Evolutionary conservation across 2,113 vertebrate genomes (phyloP).

Genomic region (Urocolius indicus): DNA sequence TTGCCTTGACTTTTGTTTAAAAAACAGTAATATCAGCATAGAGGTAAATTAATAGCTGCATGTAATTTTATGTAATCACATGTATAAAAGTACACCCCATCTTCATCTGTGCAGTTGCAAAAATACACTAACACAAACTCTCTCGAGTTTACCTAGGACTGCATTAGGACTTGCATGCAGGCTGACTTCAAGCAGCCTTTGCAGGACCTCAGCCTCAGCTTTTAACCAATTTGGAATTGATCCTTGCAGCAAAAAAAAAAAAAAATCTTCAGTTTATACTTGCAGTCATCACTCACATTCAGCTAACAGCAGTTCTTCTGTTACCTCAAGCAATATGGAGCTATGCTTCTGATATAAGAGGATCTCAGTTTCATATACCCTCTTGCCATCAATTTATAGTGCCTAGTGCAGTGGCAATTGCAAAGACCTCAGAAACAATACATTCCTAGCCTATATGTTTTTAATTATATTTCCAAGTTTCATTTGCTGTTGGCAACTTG

Average conservation of each 20-base stretch:
- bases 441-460: slow-evolving; percentile 22
- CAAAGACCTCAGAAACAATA: slow-evolving; percentile 47
- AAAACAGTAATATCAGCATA: background rate
- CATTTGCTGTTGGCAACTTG: slow-evolving; percentile 62
- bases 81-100: background rate
- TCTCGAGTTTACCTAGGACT: background rate
- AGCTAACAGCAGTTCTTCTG: slow-evolving; percentile 48
- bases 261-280: background rate
- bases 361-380: slow-evolving; percentile 61
- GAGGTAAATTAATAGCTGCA: background rate
- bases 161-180: background rate
- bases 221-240: slow-evolving; percentile 37
- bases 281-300: slow-evolving; percentile 55
- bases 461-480: slow-evolving; percentile 64
- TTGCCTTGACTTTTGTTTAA: slow-evolving; percentile 6
- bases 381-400: slow-evolving; percentile 63
- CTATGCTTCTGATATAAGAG: slow-evolving; percentile 56
- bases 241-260: background rate
- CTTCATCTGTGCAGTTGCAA: background rate
- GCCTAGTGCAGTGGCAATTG: slow-evolving; percentile 52
- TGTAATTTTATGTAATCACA: background rate
- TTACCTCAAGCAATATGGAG: slow-evolving; percentile 57
- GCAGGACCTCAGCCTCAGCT: background rate
- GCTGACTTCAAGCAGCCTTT: background rate
- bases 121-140: background rate